Evolutionary conservation across 1,140 invertebrate species (phyloP).

Genomic region (Drosophila ogumai): DNA sequence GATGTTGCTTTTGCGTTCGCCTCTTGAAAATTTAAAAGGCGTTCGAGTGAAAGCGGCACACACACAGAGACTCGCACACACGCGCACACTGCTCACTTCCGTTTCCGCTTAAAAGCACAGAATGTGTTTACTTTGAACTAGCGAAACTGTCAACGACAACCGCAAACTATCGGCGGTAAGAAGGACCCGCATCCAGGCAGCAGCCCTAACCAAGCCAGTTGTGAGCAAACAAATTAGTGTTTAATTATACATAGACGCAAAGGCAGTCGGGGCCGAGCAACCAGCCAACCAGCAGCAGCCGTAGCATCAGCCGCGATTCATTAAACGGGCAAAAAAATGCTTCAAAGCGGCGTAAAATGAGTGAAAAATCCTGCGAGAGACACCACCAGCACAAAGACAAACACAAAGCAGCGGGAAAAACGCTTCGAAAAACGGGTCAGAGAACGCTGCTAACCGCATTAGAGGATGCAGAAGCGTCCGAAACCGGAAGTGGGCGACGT

Average conservation of each 20-base stretch:
- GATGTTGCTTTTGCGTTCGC: conserved; percentile 43
- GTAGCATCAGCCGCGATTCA: conserved; percentile 15
- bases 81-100: conserved; percentile 39
- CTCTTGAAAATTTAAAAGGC: conserved; percentile 78
- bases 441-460: conserved; percentile 28
- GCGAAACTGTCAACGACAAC: conserved; percentile 74
- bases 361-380: conserved; percentile 36
- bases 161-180: conserved; percentile 62
- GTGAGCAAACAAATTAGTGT: conserved; percentile 76
- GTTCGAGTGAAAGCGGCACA: conserved; percentile 74
- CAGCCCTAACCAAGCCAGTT: conserved; percentile 45
- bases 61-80: conserved; percentile 5
- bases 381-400: conserved; percentile 17
- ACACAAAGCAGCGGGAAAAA: conserved; percentile 39
- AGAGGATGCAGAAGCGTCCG: conserved; percentile 62
- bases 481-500: conserved; percentile 50
- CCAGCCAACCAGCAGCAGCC: conserved; percentile 10
- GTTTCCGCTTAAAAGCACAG: conserved; percentile 71
- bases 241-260: conserved; percentile 70
- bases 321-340: conserved; percentile 53
- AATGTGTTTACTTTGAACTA: conserved; percentile 74
- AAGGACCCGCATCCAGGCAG: conserved; percentile 33
- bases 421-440: conserved; percentile 39
- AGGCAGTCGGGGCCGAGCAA: conserved; percentile 11
- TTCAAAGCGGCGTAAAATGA: conserved; percentile 59